A percentile compares a stretch with the other conserved stretches of the same genome.
Evolutionary conservation across 2,888 invertebrate genomes (phyloP).

Genomic region (Tyria jacobaeae): DNA sequence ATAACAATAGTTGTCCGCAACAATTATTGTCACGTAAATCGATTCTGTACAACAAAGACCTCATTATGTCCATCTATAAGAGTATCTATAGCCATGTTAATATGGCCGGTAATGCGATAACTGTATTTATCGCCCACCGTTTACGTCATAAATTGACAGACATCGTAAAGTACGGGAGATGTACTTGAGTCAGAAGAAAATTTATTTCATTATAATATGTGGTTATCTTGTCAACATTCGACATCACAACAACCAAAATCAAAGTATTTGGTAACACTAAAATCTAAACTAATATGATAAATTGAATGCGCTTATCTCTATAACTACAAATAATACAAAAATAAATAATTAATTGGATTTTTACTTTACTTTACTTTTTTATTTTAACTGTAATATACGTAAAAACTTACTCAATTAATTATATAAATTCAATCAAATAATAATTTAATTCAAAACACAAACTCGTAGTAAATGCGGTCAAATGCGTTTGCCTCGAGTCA

Average conservation of each 20-base stretch:
- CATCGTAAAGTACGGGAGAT: constrained; percentile 1
- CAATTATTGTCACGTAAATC: background rate
- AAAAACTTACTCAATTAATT: background rate
- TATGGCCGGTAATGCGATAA: constrained; percentile 2
- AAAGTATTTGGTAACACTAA: background rate
- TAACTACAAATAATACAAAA: no score
- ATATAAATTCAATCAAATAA: no score
- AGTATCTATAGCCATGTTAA: constrained; percentile 2
- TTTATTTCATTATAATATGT: background rate
- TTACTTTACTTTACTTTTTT: no score
- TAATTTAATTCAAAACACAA: constrained; percentile 23
- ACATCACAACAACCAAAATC: background rate
- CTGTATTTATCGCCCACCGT: constrained; percentile 1
- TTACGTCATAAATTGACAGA: background rate
- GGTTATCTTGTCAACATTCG: background rate
- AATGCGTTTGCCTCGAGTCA: constrained; percentile 41
- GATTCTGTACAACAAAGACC: constrained; percentile 2
- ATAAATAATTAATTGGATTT: no score
- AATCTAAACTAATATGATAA: no score
- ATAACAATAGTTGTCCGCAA: background rate
- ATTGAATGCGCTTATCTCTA: no score
- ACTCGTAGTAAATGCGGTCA: constrained; percentile 35
- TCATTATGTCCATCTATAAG: constrained; percentile 3
- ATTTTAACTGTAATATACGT: no score
- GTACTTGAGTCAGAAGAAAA: background rate